These are phyloP conservation scores for Plebejus argus DNA, from an alignment of 2,888 invertebrate genomes.

Conservation along the genomic window DNA sequence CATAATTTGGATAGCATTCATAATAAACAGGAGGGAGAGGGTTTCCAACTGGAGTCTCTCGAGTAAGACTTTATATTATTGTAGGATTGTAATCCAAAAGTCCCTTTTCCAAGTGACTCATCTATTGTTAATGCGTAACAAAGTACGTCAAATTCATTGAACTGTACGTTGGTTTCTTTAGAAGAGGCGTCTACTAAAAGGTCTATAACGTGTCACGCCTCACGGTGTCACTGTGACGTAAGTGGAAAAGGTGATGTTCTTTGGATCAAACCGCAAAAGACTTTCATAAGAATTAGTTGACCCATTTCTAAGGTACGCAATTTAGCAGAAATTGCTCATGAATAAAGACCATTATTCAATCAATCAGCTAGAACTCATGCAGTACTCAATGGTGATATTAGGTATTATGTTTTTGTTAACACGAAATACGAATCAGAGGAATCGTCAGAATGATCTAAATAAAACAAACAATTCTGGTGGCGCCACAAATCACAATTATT, in stretches of 20 bases:
- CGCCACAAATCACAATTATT: no score
- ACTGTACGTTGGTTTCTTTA: not conserved
- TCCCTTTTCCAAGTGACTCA: conserved; percentile 8
- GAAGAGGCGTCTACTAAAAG: not conserved
- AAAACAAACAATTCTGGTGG: no score
- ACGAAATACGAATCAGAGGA: no score
- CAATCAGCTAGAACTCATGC: not conserved
- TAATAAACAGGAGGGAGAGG: no score
- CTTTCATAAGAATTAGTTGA: not conserved
- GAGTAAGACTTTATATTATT: no score
- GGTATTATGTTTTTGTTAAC: no score
- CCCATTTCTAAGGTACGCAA: conserved; percentile 6
- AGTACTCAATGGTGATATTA: no score
- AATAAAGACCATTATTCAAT: not conserved
- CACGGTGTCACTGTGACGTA: not conserved
- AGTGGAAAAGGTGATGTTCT: not conserved
- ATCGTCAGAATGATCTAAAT: no score
- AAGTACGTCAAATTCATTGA: conserved; percentile 1
- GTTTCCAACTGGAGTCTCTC: no score
- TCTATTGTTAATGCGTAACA: not conserved
- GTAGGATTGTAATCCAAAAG: not conserved
- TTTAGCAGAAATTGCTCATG: not conserved
- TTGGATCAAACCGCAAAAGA: not conserved
- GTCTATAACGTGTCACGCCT: not conserved
- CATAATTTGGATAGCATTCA: no score